Evolutionary conservation across 2,888 invertebrate genomes (phyloP), one percentile per base, ranked within the genome.

Genomic region (Rhabditoides inermis): DNA sequence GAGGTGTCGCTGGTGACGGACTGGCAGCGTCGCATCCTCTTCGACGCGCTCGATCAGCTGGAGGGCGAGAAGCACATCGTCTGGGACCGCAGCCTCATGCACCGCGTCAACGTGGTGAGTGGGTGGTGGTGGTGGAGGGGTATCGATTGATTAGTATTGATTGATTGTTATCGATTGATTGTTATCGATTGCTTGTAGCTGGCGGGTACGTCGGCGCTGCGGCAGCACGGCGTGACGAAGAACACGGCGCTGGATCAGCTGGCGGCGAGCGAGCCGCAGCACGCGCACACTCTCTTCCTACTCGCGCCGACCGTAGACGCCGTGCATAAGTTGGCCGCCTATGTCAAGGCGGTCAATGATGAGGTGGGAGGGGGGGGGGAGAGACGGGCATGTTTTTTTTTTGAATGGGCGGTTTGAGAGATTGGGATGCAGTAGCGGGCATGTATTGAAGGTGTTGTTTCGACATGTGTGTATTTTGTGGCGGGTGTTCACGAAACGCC

Each of bases 31-130:
- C n/a, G n/a, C n/a, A n/a, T 65, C 18, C 55, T 74, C 0, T 72
- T 71, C 58, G 58, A 61, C 20, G 60, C 60, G n/a, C 55, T 74
- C 18, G 68, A 68, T 36, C 46, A 53, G 1, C 50, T 67, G 28
- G 69, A 73, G 22, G 73, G 74, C 18, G 52, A 56, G 22, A 73
- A 70, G 48, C 61, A 64, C 6, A 60, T 73, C 6, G 65, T 75
- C 22, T 74, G 73, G 73, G 72, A 63, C 30, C 45, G 60, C 10
- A 58, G 53, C 41, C 46, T 72, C 23, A 68, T 72, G 61, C 57
- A 62, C 23, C 52, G 60, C 28, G 60, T 74, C 22, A 63, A 69
- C 51, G 45, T 69, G 61, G 72, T 72, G n/a, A 32, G 56, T 45
- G 23, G 10, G 2, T 42, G 4, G n/a, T 25, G n/a, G n/a, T n/a